Percentiles rank a stretch among this genome's conserved stretches.
phyloP scores from a whole-genome alignment of 2,888 invertebrate genomes.

The Pasiphila rectangulata region DNA sequence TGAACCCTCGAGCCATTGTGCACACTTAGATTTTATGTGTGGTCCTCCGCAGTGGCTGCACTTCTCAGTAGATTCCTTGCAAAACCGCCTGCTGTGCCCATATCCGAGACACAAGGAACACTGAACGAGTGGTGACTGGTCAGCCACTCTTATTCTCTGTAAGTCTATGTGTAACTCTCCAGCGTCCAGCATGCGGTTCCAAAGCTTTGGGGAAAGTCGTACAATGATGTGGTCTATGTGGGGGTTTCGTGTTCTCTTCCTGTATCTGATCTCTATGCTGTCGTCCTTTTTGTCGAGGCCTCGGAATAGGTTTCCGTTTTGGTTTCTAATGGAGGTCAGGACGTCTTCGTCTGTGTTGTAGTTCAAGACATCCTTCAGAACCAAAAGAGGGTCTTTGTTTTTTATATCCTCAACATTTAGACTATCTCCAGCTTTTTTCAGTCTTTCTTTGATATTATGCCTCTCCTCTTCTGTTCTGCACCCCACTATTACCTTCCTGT shows the following conservation, averaged over 20 bases:
- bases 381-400: conserved; percentile 25
- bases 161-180: background rate
- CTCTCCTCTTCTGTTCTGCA: conserved; percentile 14
- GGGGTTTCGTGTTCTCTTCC: background rate
- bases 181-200: background rate
- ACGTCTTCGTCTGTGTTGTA: background rate
- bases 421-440: background rate
- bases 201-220: background rate
- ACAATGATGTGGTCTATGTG: background rate
- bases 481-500: conserved; percentile 18
- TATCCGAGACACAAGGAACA: background rate
- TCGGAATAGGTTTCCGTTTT: background rate
- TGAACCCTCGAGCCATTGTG: background rate
- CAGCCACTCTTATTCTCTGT: background rate
- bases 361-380: conserved; percentile 20
- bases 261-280: background rate
- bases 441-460: conserved; percentile 11
- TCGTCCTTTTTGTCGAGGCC: background rate
- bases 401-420: conserved; percentile 18
- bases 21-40: conserved; percentile 9
- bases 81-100: background rate
- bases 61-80: background rate
- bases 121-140: background rate
- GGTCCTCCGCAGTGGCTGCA: conserved; percentile 19
- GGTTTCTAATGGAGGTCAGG: background rate